Base-by-base conservation (phyloP, 1,140 invertebrate species). In the Acromyrmex charruanus region DNA sequence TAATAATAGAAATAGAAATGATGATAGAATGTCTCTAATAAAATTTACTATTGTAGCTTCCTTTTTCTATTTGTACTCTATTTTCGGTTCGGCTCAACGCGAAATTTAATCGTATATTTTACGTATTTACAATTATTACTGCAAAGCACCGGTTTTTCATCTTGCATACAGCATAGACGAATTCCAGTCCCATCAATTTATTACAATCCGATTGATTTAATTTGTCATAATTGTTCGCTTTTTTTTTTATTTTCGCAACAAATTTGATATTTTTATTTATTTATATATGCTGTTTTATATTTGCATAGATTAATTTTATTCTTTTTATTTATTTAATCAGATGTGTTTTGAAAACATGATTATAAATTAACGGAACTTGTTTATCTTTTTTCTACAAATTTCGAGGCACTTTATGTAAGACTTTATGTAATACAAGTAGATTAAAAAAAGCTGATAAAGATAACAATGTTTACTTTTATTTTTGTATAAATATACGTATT, bases 31-130 rank as follows among this genome's bases (percentile, higher is more conserved):
- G 12, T 44, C 9, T 12, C 2, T 44, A 44, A 44, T 44, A 44
- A 9, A 44, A 44, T 44, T 44, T 44, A 9, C 39, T 10, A 21
- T 21, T 21, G 21, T 21, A 44, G 0, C 10, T 44, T 44, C 39
- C 39, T 44, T 44, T 44, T 44, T 44, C 9, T 44, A 44, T 44
- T 44, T 44, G 9, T 10, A 44, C 39, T 44, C 39, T 10, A 44
- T 10, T 44, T 12, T 10, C 39, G 39, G 12, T 10, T 71, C 35
- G 28, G 21, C 10, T 44, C n/a, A 14, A 35, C 14, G n/a, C 28
- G 6, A 35, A 59, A 71, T 71, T 59, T 81, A 81, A 81, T 81
- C 16, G 31, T 53, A 21, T 10, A 44, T 81, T 59, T 10, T 2
- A 58, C 0, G 68, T 21, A 39, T 16, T 21, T 6, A 9, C 14